Conservation (phyloP, 2,797 vertebrate genomes). For the Holocentrus rufus region DNA sequence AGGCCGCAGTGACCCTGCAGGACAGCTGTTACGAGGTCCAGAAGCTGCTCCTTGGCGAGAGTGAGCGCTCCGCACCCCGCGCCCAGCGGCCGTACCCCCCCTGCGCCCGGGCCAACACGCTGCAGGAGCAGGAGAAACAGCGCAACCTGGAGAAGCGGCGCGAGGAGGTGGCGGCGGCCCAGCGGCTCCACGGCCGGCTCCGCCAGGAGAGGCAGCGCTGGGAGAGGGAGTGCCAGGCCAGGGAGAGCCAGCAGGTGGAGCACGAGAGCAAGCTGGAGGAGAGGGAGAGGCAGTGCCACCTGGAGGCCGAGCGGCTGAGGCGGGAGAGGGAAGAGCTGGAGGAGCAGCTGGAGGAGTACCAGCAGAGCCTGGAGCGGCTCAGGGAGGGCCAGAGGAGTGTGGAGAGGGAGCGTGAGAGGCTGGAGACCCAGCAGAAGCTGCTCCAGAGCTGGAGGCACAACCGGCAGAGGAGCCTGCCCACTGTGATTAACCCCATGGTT, state of each 20-base stretch:
- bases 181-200: slow-evolving; percentile 83
- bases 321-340: slow-evolving; percentile 78
- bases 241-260: slow-evolving; percentile 83
- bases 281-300: slow-evolving; percentile 82
- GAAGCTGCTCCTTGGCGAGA: slow-evolving; percentile 83
- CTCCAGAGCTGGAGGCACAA: slow-evolving; percentile 81
- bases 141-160: slow-evolving; percentile 85
- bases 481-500: slow-evolving; percentile 70
- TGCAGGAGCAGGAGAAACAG: slow-evolving; percentile 87
- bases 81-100: slow-evolving; percentile 48
- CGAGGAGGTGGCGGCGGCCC: slow-evolving; percentile 82
- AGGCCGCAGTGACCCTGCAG: slow-evolving; percentile 90
- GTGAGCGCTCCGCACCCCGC: slow-evolving; percentile 70
- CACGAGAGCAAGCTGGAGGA: slow-evolving; percentile 80
- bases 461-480: slow-evolving; percentile 82
- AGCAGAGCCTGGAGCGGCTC: slow-evolving; percentile 90
- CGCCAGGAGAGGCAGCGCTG: slow-evolving; percentile 87
- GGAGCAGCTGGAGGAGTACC: slow-evolving; percentile 89
- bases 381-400: slow-evolving; percentile 89
- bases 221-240: slow-evolving; percentile 85
- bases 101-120: slow-evolving; percentile 67
- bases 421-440: slow-evolving; percentile 79
- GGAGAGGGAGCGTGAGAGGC: slow-evolving; percentile 82
- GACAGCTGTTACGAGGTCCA: slow-evolving; percentile 90
- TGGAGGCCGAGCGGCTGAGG: slow-evolving; percentile 82